Conservation (phyloP, 2,888 invertebrate species). For the Drosophila mercatorum region DNA sequence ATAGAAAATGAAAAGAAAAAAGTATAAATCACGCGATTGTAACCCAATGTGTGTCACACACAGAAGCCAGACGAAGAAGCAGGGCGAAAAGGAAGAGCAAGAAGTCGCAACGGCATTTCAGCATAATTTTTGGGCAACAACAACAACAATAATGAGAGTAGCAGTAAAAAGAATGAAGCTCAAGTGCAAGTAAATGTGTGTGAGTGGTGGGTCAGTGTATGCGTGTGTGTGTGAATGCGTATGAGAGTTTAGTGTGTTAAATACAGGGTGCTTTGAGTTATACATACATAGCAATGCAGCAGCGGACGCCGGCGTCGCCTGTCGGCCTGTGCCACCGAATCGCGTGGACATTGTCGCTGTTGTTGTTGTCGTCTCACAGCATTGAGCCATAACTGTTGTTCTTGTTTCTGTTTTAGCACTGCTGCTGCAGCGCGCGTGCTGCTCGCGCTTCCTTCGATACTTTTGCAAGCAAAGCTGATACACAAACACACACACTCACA, state of each 20-base stretch:
- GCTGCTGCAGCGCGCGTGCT: slow-evolving; percentile 14
- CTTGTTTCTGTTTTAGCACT: slow-evolving; percentile 4
- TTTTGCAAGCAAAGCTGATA: slow-evolving; percentile 14
- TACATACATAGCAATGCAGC: slow-evolving; percentile 49
- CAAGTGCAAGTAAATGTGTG: slow-evolving; percentile 47
- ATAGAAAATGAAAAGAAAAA: slow-evolving; percentile 17
- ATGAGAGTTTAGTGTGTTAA: slow-evolving; percentile 33
- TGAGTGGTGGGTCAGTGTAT: background rate
- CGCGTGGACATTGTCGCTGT: slow-evolving; percentile 42
- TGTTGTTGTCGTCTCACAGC: slow-evolving; percentile 52
- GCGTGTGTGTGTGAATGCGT: background rate
- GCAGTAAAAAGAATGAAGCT: slow-evolving; percentile 21
- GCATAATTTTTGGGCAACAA: slow-evolving; percentile 26
- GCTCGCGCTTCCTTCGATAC: slow-evolving; percentile 16
- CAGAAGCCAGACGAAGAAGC: background rate
- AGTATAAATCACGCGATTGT: slow-evolving; percentile 44
- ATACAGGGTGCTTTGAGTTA: slow-evolving; percentile 37
- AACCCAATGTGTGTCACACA: slow-evolving; percentile 40
- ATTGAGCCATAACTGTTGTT: slow-evolving; percentile 51
- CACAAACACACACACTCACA: background rate
- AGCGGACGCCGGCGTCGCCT: slow-evolving; percentile 32
- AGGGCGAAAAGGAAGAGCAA: background rate
- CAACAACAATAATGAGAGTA: slow-evolving; percentile 18
- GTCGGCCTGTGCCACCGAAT: slow-evolving; percentile 44
- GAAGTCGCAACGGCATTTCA: slow-evolving; percentile 22